These are phyloP conservation scores for Xestia sexstrigata DNA, from an alignment of 2,888 invertebrate genomes.

Conservation along the genomic window DNA sequence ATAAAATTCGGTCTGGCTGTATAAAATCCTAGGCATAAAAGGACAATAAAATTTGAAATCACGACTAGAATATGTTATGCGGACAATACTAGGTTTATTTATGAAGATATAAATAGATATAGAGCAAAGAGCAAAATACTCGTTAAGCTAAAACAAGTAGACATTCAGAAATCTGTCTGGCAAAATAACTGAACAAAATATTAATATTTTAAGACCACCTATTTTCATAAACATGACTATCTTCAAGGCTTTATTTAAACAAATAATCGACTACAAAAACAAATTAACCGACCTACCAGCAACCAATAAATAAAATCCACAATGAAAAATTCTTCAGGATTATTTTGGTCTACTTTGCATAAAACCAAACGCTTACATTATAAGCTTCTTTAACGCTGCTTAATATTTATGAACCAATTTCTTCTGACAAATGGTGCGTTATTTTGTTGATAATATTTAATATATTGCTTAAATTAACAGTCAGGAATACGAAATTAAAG, in stretches of 20 bases:
- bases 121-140: slow-evolving; percentile 9
- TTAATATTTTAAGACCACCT: slow-evolving; percentile 22
- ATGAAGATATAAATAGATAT: slow-evolving; percentile 8
- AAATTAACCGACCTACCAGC: slow-evolving; percentile 34
- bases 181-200: slow-evolving; percentile 17
- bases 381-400: slow-evolving; percentile 73
- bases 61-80: slow-evolving; percentile 10
- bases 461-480: slow-evolving; percentile 73
- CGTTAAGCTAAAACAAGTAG: slow-evolving; percentile 1
- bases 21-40: not conserved
- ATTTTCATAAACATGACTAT: slow-evolving; percentile 31
- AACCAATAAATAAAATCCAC: slow-evolving; percentile 52
- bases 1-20: slow-evolving; percentile 14
- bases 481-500: slow-evolving; percentile 65
- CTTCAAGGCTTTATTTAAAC: slow-evolving; percentile 26
- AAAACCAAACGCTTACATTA: slow-evolving; percentile 75
- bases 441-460: slow-evolving; percentile 76
- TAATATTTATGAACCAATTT: slow-evolving; percentile 83
- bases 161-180: not conserved
- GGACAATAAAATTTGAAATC: slow-evolving; percentile 1
- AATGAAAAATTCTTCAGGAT: slow-evolving; percentile 69
- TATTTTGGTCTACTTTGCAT: slow-evolving; percentile 72
- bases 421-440: slow-evolving; percentile 73
- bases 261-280: slow-evolving; percentile 51
- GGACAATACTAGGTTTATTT: slow-evolving; percentile 12